A percentile compares a stretch with the other conserved stretches of the same genome.
These are phyloP conservation scores for Heliconius eleuchia DNA, from an alignment of 1,140 invertebrate species.

Conservation along the genomic window DNA sequence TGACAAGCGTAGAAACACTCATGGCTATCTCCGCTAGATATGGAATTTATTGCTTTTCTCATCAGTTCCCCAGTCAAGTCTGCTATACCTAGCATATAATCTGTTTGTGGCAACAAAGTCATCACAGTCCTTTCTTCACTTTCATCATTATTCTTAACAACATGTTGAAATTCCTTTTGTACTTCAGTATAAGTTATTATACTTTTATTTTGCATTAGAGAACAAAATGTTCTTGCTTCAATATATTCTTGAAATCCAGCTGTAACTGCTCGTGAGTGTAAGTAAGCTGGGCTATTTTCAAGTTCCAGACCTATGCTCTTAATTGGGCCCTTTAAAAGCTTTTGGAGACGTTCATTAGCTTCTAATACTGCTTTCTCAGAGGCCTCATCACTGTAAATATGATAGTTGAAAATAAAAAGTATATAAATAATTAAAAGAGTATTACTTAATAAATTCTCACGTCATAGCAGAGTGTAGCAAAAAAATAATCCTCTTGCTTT, in stretches of 20 bases:
- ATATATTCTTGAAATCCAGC: slow-evolving; percentile 93
- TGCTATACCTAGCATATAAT: slow-evolving; percentile 92
- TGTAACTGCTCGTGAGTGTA: slow-evolving; percentile 89
- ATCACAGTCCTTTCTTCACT: slow-evolving; percentile 45
- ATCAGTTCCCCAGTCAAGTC: slow-evolving; percentile 96
- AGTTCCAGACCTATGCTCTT: slow-evolving; percentile 88
- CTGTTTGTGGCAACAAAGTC: slow-evolving; percentile 82
- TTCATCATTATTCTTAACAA: slow-evolving; percentile 37
- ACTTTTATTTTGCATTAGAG: slow-evolving; percentile 60
- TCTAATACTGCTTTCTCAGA: slow-evolving; percentile 83
- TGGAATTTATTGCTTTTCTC: slow-evolving; percentile 92
- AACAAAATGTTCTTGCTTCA: slow-evolving; percentile 86
- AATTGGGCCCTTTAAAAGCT: slow-evolving; percentile 84
- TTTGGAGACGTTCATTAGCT: slow-evolving; percentile 84
- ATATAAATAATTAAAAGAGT: neutral
- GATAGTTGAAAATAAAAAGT: neutral
- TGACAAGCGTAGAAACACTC: slow-evolving; percentile 88
- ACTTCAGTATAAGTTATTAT: slow-evolving; percentile 65
- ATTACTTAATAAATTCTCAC: slow-evolving; percentile 46
- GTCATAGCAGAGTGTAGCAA: slow-evolving; percentile 88
- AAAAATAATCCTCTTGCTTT: slow-evolving; percentile 95
- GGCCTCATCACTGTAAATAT: slow-evolving; percentile 81
- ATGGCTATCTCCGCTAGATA: slow-evolving; percentile 89
- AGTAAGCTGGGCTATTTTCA: slow-evolving; percentile 86
- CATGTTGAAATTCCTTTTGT: slow-evolving; percentile 56